Evolutionary conservation across 2,888 invertebrate genomes (phyloP).

Genomic region (Selenia dentaria): DNA sequence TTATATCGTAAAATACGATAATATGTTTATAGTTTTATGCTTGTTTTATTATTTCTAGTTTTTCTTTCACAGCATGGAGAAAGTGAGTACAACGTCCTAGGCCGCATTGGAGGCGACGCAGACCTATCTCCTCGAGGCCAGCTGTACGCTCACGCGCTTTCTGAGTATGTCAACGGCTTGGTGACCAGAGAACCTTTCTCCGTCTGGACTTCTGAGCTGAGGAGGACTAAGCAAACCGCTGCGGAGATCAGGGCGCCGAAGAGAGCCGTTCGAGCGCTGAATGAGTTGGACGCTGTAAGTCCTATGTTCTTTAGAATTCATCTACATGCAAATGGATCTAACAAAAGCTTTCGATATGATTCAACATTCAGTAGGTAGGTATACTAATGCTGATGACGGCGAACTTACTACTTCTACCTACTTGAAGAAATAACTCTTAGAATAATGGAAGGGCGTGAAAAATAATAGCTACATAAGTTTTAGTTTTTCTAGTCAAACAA

Average conservation of each 20-base stretch:
- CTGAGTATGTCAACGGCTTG: conserved; percentile 86
- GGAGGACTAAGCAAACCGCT: conserved; percentile 95
- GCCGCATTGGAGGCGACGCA: conserved; percentile 96
- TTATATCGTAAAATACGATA: too few relatives aligned
- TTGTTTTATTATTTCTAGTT: conserved; percentile 5
- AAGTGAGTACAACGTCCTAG: conserved; percentile 95
- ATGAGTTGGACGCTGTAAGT: conserved; percentile 96
- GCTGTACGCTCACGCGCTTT: conserved; percentile 90
- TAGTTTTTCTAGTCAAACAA: too few relatives aligned
- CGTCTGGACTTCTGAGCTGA: conserved; percentile 96
- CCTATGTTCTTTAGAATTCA: too few relatives aligned
- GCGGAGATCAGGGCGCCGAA: conserved; percentile 91
- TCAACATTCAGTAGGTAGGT: too few relatives aligned
- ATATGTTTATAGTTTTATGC: conserved; percentile 2
- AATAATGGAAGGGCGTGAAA: too few relatives aligned
- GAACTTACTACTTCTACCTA: too few relatives aligned
- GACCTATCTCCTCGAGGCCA: conserved; percentile 92
- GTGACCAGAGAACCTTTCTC: conserved; percentile 88
- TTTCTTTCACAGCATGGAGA: conserved; percentile 91
- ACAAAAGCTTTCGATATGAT: too few relatives aligned
- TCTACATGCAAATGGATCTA: too few relatives aligned
- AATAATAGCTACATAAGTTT: too few relatives aligned
- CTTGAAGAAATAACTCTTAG: too few relatives aligned
- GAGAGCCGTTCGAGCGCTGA: conserved; percentile 93
- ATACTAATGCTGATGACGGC: too few relatives aligned